These are phyloP conservation scores for Galerucella pusilla DNA, from an alignment of 2,888 invertebrate genomes.

Conservation along the genomic window DNA sequence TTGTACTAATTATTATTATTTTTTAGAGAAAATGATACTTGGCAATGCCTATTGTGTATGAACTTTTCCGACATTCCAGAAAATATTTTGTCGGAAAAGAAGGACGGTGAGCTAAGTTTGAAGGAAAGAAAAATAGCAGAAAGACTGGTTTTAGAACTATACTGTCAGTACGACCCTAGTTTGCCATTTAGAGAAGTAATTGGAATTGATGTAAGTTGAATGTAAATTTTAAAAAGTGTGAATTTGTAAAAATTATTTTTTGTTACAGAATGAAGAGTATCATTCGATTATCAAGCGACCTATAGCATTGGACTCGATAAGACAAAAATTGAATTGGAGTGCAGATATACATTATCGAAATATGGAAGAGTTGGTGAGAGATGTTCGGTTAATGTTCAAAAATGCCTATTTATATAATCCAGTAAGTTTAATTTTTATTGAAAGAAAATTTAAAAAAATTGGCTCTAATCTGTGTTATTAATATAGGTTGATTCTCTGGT, in stretches of 20 bases:
- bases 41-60: constrained; percentile 92
- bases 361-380: constrained; percentile 80
- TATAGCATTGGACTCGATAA: constrained; percentile 87
- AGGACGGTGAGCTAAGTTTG: constrained; percentile 67
- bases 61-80: constrained; percentile 78
- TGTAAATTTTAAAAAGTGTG: neutral
- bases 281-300: constrained; percentile 79
- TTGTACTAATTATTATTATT: constrained; percentile 1
- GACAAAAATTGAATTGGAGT: constrained; percentile 81
- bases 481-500: constrained; percentile 79
- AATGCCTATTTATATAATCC: constrained; percentile 88
- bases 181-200: constrained; percentile 89
- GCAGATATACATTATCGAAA: constrained; percentile 79
- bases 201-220: constrained; percentile 73
- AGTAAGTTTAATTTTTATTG: constrained; percentile 68
- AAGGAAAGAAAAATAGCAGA: constrained; percentile 80
- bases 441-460: neutral
- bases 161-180: constrained; percentile 91
- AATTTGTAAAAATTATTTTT: too few species aligned
- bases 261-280: constrained; percentile 73
- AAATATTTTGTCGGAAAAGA: constrained; percentile 65
- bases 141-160: constrained; percentile 87
- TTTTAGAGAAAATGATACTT: constrained; percentile 77
- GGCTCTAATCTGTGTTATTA: neutral
- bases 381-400: constrained; percentile 86